Base-by-base conservation (phyloP, 2,113 vertebrate species). In the Rousettus leschenaultii region DNA sequence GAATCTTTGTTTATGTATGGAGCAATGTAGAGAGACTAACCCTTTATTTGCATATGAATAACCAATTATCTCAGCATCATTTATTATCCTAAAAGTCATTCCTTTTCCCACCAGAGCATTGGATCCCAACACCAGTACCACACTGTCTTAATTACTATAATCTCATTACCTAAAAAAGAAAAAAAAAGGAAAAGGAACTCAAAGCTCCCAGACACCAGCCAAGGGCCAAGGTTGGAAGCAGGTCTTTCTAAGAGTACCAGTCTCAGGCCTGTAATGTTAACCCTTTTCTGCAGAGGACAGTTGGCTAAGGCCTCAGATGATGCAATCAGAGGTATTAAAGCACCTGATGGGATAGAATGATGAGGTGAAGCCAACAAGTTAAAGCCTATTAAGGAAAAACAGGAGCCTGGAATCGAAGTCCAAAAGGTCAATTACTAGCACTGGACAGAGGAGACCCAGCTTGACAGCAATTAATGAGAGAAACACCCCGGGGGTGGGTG, bases 381-480 rank as follows among this genome's bases (percentile, higher is more conserved):
- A 53, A 94, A 93, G 70, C 89, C 57, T 96, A 61, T 91, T 82
- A 96, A 92, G 77, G 57, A 40, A 97, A 95, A 94, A 65, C 5
- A 65, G 63, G 80, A 95, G 43, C 24, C 43, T 95, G 94, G 53
- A 45, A 71, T 85, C 90, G 71, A 92, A 87, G 57, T 94, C 65
- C 91, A 77, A 92, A 97, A 85, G 85, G 94, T 83, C 59, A 48
- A 92, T 96, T 83, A 94, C 65, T 94, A 65, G 24, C 84, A 80
- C 51, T 75, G 21, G 59, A 59, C 94, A 28, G 12, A 92, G 45
- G 75, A 96, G 65, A 90, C n/a, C 73, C 26, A 96, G 65, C 48
- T 91, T 95, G 96, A 88, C 82, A 94, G 71, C 75, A 92, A 51
- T 95, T 95, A 97, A 92, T 96, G 85, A 91, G 75, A 90, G 94